These are phyloP conservation scores for Diacarnus erythraeanus DNA, from an alignment of 37 sponge, comb jelly and placozoan genomes.

Conservation along the genomic window DNA sequence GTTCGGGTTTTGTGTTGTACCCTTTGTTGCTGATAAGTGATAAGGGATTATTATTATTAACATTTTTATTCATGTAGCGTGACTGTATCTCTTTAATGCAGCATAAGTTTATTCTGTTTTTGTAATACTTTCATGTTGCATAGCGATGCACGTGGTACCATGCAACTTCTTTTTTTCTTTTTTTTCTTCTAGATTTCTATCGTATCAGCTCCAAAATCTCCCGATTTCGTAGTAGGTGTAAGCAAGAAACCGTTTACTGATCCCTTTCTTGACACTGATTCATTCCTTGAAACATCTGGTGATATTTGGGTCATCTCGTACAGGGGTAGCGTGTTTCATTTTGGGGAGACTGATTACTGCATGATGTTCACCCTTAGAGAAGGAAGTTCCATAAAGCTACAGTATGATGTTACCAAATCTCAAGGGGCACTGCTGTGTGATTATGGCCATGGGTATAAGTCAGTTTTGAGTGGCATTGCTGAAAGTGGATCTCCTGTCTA, in stretches of 20 bases:
- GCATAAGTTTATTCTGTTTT: not conserved
- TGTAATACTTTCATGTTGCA: not conserved
- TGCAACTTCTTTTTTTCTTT: not conserved
- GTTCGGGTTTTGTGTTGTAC: no score
- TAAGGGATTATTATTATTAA: no score
- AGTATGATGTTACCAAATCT: not conserved
- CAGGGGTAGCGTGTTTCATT: not conserved
- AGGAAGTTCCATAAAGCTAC: slow-evolving; percentile 3
- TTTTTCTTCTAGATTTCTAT: not conserved
- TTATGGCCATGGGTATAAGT: not conserved
- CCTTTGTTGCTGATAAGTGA: no score
- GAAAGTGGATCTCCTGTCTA: not conserved
- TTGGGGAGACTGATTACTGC: not conserved
- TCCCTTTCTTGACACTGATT: not conserved
- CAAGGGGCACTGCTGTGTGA: not conserved
- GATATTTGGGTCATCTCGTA: not conserved
- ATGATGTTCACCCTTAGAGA: not conserved
- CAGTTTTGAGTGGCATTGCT: not conserved
- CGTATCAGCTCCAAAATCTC: not conserved
- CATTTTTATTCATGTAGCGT: not conserved
- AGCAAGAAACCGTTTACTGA: not conserved
- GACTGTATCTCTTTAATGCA: no score
- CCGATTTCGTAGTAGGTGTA: not conserved
- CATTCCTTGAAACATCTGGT: not conserved
- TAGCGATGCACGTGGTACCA: not conserved